phyloP scores from a whole-genome alignment of 2,888 invertebrate genomes.

The Caenorhabditis becei region DNA sequence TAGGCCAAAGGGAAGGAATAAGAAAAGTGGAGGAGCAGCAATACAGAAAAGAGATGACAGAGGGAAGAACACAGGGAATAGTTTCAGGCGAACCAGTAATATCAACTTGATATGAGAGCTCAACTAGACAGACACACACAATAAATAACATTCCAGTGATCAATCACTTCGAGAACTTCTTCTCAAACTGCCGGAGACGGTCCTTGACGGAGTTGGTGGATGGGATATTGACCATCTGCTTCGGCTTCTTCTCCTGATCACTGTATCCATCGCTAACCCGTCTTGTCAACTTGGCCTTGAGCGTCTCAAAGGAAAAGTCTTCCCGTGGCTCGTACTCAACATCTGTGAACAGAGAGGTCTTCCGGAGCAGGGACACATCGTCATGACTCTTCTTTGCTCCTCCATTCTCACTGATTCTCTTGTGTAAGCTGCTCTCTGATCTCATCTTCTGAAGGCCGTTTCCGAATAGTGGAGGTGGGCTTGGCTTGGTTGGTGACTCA shows the following conservation, averaged over 20 bases:
- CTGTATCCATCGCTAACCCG: constrained; percentile 60
- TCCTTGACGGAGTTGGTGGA: constrained; percentile 68
- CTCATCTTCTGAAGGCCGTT: constrained; percentile 66
- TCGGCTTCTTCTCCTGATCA: constrained; percentile 28
- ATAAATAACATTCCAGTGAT: constrained; percentile 13
- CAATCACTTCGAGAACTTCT: constrained; percentile 41
- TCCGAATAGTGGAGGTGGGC: constrained; percentile 40
- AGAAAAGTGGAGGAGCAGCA: constrained; percentile 2
- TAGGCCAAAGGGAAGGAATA: background rate
- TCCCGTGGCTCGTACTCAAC: constrained; percentile 56
- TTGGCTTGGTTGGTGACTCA: constrained; percentile 25
- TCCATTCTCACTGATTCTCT: constrained; percentile 41
- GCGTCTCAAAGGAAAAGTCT: constrained; percentile 61
- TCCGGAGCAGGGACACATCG: constrained; percentile 36
- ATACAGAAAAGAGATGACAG: background rate
- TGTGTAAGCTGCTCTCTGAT: constrained; percentile 66
- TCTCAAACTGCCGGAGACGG: constrained; percentile 60
- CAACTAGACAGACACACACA: constrained; percentile 8
- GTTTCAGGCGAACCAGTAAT: constrained; percentile 38
- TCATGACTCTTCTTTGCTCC: constrained; percentile 43
- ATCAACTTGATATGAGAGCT: constrained; percentile 34
- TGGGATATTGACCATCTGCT: constrained; percentile 50
- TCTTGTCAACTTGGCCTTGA: constrained; percentile 57
- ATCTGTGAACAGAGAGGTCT: constrained; percentile 38
- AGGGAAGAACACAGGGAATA: constrained; percentile 15